phyloP scores from a whole-genome alignment of 2,797 vertebrate genomes.

The Gymnothorax javanicus region DNA sequence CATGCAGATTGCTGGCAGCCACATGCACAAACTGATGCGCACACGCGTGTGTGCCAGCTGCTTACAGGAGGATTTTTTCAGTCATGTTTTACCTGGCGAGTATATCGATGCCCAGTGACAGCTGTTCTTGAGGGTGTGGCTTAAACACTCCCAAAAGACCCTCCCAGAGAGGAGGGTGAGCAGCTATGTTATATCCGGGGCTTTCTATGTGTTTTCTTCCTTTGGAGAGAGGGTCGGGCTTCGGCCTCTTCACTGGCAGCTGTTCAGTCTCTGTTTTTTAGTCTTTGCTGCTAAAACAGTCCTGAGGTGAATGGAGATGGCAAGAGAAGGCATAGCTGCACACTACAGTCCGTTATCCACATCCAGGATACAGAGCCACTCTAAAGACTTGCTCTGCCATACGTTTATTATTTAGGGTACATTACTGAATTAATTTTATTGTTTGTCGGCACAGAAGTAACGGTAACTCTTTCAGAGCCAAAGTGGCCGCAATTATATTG shows the following conservation, averaged over 20 bases:
- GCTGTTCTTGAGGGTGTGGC: conserved; percentile 1
- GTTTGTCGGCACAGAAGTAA: not conserved
- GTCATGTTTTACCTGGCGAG: not conserved
- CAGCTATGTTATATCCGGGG: not conserved
- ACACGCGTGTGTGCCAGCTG: not conserved
- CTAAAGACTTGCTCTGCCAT: not conserved
- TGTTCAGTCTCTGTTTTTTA: conserved; percentile 16
- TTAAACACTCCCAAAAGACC: too few species aligned
- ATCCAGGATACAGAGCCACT: not conserved
- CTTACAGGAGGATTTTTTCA: not conserved
- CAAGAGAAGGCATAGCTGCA: not conserved
- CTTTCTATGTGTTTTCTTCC: not conserved
- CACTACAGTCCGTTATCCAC: not conserved
- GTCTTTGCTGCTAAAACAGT: conserved; percentile 22
- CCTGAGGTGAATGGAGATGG: not conserved
- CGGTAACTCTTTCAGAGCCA: conserved; percentile 8
- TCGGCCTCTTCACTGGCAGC: not conserved
- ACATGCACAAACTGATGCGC: not conserved
- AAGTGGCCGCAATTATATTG: not conserved
- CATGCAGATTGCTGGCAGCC: not conserved
- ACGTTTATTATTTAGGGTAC: not conserved
- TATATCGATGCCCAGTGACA: not conserved
- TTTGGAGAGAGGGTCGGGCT: not conserved
- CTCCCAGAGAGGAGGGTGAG: not conserved
- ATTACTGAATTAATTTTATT: not conserved